Evolutionary conservation across 1,140 invertebrate genomes (phyloP), one percentile per base, ranked within the genome.

Genomic region (Mycetomoellerius zeteki): DNA sequence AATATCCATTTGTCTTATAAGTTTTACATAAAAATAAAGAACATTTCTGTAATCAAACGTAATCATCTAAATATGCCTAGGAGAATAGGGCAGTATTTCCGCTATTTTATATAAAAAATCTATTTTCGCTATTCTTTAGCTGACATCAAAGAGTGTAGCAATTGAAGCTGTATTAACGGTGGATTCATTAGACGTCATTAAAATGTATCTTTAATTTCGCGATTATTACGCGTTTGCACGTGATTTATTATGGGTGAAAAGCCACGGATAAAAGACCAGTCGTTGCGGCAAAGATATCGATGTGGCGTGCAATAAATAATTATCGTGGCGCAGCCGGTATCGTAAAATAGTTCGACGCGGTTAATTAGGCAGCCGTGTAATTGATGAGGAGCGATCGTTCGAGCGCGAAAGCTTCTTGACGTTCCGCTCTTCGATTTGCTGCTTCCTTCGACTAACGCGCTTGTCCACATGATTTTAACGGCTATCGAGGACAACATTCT

Each of bases 331-430:
- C 76, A 82, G 52, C 50, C 60, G 30, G 85, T 80, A 80, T 86
- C 75, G 76, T 82, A 82, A 86, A 86, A 80, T 86, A 86, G 85
- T 86, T 86, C 64, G 76, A 86, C 52, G 64, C 64, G 54, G 85
- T 86, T 86, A 86, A 86, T 86, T 86, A 86, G 85, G 85, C 85
- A 86, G 76, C 85, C 85, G 52, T 80, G 76, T 86, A 86, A 86
- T 86, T 86, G 85, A 86, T 81, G 85, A 86, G 77, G 52, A 33
- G 50, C 76, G 85, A 86, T 80, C 85, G 76, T 58, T 86, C 47
- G 76, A 86, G 80, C 67, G 76, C 76, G 33, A 69, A 50, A 86
- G 64, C 77, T 86, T 60, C 75, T 67, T 86, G 50, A n/a, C 76
- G 50, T 81, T 69, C 21, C 62, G 69, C 50, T 86, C 52, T 67